Percentiles rank a stretch among this genome's conserved stretches.
phyloP scores from a whole-genome alignment of 2,888 invertebrate species.

The Acanthoscelides obtectus region DNA sequence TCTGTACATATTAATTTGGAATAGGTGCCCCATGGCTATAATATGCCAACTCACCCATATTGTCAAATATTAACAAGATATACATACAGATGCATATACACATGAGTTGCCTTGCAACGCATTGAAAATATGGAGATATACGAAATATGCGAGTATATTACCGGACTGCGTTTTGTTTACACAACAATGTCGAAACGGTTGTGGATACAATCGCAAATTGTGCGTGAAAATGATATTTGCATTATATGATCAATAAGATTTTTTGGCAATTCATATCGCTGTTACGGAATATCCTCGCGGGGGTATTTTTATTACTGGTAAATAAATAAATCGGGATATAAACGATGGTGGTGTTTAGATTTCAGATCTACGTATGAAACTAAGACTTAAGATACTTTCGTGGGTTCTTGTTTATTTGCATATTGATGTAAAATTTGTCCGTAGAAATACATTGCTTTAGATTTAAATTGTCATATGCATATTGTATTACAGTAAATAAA shows the following conservation, averaged over 20 bases:
- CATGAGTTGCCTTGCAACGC: neutral
- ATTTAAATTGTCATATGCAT: too few species aligned
- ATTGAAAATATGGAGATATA: neutral
- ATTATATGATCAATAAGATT: neutral
- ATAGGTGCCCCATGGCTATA: neutral
- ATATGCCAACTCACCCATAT: neutral
- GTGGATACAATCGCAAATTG: neutral
- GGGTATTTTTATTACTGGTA: too few species aligned
- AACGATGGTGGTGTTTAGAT: too few species aligned
- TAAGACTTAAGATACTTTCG: too few species aligned
- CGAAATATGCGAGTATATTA: neutral
- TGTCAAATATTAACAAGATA: neutral
- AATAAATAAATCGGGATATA: too few species aligned
- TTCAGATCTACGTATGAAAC: too few species aligned
- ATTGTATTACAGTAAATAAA: too few species aligned
- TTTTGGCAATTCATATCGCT: too few species aligned
- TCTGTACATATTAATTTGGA: neutral
- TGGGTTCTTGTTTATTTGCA: too few species aligned
- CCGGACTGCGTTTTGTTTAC: neutral
- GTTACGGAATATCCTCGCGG: too few species aligned
- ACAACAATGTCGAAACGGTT: neutral
- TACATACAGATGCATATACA: neutral
- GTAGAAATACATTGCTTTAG: too few species aligned
- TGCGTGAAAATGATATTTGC: neutral
- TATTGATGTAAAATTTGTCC: too few species aligned